Conservation (phyloP, 2,797 vertebrate genomes). For the Lophius americanus region DNA sequence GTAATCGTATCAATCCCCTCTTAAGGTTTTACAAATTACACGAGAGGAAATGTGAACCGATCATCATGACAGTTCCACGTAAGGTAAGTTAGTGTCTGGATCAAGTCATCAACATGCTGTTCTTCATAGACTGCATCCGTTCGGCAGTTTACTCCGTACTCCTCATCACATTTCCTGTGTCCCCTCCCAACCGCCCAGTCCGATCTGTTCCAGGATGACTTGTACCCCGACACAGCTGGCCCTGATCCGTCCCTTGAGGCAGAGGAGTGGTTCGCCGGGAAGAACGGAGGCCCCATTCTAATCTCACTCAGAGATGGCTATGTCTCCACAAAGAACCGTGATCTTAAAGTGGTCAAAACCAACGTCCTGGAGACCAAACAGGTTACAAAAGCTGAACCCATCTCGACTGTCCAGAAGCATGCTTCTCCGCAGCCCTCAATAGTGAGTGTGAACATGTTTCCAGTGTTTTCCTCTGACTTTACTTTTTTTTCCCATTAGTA, state of each 20-base stretch:
- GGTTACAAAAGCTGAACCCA: slow-evolving; percentile 86
- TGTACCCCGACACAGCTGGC: slow-evolving; percentile 96
- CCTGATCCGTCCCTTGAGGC: slow-evolving; percentile 93
- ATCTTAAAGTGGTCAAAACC: slow-evolving; percentile 94
- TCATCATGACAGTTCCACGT: slow-evolving; percentile 93
- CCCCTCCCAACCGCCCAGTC: slow-evolving; percentile 79
- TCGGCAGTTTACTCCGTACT: not conserved
- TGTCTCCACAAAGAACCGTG: slow-evolving; percentile 92
- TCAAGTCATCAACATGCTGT: not conserved
- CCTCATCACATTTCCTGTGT: not conserved
- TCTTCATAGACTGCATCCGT: not conserved
- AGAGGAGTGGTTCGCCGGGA: slow-evolving; percentile 96
- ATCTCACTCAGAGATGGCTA: slow-evolving; percentile 97
- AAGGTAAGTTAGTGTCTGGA: slow-evolving; percentile 79
- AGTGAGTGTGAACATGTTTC: slow-evolving; percentile 73
- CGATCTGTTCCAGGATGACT: slow-evolving; percentile 97
- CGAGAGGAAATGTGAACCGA: slow-evolving; percentile 92
- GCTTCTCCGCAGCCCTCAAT: slow-evolving; percentile 77
- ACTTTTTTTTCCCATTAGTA: no score
- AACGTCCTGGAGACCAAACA: slow-evolving; percentile 93
- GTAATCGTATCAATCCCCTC: slow-evolving; percentile 23
- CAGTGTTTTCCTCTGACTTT: no score
- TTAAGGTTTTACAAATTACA: slow-evolving; percentile 93
- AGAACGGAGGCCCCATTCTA: slow-evolving; percentile 91
- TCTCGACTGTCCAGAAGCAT: slow-evolving; percentile 83